Evolutionary conservation across 1,140 invertebrate species (phyloP), one percentile per base, ranked within the genome.

Genomic region (Eupeodes corollae): DNA sequence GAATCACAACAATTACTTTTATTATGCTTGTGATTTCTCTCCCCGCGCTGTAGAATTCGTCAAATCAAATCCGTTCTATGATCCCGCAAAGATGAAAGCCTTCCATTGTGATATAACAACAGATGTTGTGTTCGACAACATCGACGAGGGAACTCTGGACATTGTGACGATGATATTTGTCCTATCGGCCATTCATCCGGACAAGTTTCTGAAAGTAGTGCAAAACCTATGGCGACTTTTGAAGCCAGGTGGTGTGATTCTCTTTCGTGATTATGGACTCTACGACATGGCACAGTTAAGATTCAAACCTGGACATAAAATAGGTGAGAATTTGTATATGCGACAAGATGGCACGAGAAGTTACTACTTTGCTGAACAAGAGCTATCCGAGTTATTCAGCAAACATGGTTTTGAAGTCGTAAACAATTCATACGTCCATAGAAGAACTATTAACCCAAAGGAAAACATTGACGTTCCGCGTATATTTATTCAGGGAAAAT

Each of bases 271-370:
- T 73, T 99, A 99, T 71, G 96, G 93, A 0, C 69, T 93, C n/a
- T 92, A 96, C 64, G 97, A 99, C 70, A 89, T 98, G 83, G 90
- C 96, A 3, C 95, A 98, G 68, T 58, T 99, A 3, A 73, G 95
- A 42, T 98, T 98, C 67, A 85, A 90, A 53, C 79, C 88, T 5
- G 92, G 92, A 1, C 83, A 89, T 63, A 97, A 98, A 70, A 88
- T 98, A 49, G 66, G 78, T 8, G 91, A 98, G 18, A 96, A 98
- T 69, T 88, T 97, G 55, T 99, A 99, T 65, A 86, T 91, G 67
- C 71, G 97, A 18, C 94, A 97, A 65, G 97, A 99, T 80, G 95
- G 95, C 3, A 99, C 97, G 1, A 82, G 88, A 51, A 83, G 80
- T 50, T 92, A 89, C 61, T 92, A 88, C 59, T 92, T 90, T 59